Percentiles rank a stretch among this genome's conserved stretches.
phyloP scores from a whole-genome alignment of 2,888 invertebrate genomes.

The Troides aeacus region DNA sequence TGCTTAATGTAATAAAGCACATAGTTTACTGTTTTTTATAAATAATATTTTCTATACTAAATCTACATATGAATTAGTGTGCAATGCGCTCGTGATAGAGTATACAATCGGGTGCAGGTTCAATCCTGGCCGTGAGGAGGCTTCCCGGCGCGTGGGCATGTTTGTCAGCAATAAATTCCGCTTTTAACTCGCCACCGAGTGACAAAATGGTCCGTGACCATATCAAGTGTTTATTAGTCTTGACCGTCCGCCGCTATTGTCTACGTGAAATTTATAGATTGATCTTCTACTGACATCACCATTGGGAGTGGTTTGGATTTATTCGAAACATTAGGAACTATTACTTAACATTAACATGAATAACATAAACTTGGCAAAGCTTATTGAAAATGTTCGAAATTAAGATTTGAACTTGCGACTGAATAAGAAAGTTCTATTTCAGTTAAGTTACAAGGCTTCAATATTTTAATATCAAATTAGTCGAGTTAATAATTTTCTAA shows the following conservation, averaged over 20 bases:
- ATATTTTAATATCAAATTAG: too few species aligned
- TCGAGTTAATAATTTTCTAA: too few species aligned
- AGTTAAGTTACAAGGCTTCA: too few species aligned
- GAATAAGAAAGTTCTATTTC: too few species aligned
- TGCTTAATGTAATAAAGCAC: neutral
- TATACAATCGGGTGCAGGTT: constrained; percentile 36
- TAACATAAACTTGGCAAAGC: too few species aligned
- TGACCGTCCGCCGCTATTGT: constrained; percentile 23
- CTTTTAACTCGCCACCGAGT: constrained; percentile 56
- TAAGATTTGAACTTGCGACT: too few species aligned
- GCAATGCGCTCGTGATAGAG: constrained; percentile 36
- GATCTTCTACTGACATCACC: too few species aligned
- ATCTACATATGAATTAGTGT: neutral
- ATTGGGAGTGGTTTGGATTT: too few species aligned
- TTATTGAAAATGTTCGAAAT: too few species aligned
- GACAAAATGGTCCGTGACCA: constrained; percentile 38
- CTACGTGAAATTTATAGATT: neutral
- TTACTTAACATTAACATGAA: too few species aligned
- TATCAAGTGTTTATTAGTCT: constrained; percentile 40
- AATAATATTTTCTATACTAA: neutral
- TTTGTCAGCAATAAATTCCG: constrained; percentile 58
- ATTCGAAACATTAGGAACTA: too few species aligned
- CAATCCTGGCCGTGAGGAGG: constrained; percentile 30
- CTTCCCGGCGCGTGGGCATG: constrained; percentile 55
- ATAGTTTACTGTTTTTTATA: neutral